These are phyloP conservation scores for Molossus alvarezi DNA, from an alignment of 2,797 vertebrate genomes.

Conservation along the genomic window DNA sequence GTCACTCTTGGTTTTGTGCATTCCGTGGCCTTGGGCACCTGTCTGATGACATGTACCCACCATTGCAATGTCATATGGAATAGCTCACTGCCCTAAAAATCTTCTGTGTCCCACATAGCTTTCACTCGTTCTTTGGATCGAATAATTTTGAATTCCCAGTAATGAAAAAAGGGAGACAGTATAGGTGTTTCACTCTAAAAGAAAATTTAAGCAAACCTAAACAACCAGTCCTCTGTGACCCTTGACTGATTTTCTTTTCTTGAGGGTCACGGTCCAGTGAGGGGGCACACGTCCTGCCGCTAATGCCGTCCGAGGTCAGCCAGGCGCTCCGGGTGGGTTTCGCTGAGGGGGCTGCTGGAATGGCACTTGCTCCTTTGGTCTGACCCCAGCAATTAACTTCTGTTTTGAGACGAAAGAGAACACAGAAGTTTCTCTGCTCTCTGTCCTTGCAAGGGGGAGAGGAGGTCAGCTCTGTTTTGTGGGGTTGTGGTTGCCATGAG, in stretches of 20 bases:
- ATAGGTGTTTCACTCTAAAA: constrained; percentile 59
- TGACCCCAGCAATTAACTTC: constrained; percentile 59
- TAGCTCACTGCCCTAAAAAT: neutral
- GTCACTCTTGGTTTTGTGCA: neutral
- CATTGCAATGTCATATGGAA: neutral
- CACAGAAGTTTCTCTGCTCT: neutral
- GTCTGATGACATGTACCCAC: neutral
- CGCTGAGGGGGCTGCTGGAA: neutral
- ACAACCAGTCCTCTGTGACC: neutral
- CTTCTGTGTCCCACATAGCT: neutral
- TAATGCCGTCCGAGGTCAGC: neutral
- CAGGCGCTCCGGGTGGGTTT: neutral
- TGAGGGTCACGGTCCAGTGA: neutral
- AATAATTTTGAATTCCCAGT: neutral
- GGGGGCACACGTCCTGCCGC: neutral
- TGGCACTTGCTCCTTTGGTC: neutral
- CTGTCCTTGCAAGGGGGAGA: neutral
- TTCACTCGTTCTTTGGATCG: neutral
- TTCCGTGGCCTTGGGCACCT: neutral
- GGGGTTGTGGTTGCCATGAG: neutral
- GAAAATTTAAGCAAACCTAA: constrained; percentile 55
- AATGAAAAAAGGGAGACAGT: neutral
- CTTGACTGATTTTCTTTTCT: constrained; percentile 49
- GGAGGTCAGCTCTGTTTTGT: constrained; percentile 16
- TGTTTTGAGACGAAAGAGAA: constrained; percentile 33